Percentiles rank a stretch among this genome's conserved stretches.
Conservation (phyloP, 2,888 invertebrate genomes). For the Hecatera dysodea region DNA sequence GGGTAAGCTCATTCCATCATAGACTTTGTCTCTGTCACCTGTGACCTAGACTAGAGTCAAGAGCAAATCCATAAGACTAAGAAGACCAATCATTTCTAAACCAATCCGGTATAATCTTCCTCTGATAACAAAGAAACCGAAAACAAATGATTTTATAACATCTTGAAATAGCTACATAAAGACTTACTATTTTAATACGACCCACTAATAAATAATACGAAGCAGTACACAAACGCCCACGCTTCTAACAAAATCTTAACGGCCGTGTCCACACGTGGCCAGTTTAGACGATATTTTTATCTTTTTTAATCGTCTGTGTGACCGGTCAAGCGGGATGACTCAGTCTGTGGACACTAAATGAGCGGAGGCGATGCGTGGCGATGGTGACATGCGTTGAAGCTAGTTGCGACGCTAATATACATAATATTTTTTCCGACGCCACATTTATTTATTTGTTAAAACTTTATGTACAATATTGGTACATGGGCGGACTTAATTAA, state of each 20-base stretch:
- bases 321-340: constrained; percentile 67
- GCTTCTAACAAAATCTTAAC: constrained; percentile 32
- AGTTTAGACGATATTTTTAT: constrained; percentile 71
- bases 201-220: constrained; percentile 43
- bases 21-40: no score
- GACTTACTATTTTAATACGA: constrained; percentile 37
- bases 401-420: neutral
- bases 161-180: constrained; percentile 20
- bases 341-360: constrained; percentile 3
- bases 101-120: neutral
- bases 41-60: no score
- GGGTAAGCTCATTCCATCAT: no score
- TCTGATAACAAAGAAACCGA: neutral
- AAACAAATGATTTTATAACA: constrained; percentile 15
- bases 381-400: neutral
- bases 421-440: neutral
- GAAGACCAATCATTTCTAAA: neutral
- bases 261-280: constrained; percentile 66
- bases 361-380: neutral
- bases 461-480: no score
- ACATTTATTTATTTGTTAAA: neutral
- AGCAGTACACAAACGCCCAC: constrained; percentile 55
- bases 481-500: no score
- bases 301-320: constrained; percentile 69
- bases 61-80: no score